Evolutionary conservation across 2,888 invertebrate genomes (phyloP).

Genomic region (Horisme vitalbata): DNA sequence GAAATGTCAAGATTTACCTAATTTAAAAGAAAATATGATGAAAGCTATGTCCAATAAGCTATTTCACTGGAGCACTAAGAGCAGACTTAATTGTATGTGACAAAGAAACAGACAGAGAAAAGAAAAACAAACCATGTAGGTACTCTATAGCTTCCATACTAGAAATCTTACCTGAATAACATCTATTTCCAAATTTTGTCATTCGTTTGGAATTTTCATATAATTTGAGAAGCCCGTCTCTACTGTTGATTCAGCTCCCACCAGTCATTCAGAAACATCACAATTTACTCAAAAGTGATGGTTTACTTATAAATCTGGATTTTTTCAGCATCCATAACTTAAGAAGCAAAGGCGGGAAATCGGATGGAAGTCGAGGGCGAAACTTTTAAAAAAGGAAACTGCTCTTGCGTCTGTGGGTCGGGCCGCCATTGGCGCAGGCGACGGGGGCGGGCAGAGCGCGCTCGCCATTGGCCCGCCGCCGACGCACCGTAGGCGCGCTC

Average conservation of each 20-base stretch:
- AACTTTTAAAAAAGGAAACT: conserved; percentile 82
- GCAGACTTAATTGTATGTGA: no score
- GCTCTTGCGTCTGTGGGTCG: conserved; percentile 65
- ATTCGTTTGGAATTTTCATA: no score
- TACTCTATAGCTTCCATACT: no score
- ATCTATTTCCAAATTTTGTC: no score
- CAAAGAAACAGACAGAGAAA: no score
- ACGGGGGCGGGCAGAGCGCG: conserved; percentile 69
- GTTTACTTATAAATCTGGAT: conserved; percentile 75
- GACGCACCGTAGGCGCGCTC: conserved; percentile 73
- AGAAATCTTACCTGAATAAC: no score
- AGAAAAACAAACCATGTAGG: no score
- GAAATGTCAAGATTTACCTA: no score
- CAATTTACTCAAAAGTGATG: conserved; percentile 74
- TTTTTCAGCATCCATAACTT: conserved; percentile 77
- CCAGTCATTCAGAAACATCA: conserved; percentile 63
- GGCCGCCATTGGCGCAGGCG: conserved; percentile 63
- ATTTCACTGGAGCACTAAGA: no score
- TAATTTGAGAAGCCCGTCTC: no score
- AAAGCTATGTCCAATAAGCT: no score
- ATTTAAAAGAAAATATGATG: no score
- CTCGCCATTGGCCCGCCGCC: conserved; percentile 67
- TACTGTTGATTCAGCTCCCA: not conserved
- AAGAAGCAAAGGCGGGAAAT: conserved; percentile 78
- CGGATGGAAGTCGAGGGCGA: conserved; percentile 79